Percentiles rank a stretch among this genome's conserved stretches.
Evolutionary conservation across 2,797 vertebrate genomes (phyloP).

Genomic region (Alca torda): DNA sequence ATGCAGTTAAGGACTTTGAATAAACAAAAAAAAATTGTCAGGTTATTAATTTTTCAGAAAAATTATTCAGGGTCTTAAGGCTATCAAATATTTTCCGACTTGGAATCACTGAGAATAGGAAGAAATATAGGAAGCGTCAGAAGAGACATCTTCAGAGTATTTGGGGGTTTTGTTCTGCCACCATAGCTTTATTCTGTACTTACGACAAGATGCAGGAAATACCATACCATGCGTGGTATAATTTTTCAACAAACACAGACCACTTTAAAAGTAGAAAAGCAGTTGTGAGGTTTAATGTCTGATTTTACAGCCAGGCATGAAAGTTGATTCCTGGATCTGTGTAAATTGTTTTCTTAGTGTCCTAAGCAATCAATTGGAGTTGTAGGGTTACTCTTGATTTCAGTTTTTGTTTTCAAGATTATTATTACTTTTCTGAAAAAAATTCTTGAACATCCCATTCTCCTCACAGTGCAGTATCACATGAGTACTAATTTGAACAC

Average conservation of each 20-base stretch:
- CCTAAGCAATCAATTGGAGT: not conserved
- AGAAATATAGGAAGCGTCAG: not conserved
- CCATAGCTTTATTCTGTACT: not conserved
- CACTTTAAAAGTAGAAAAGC: not conserved
- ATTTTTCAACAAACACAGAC: not conserved
- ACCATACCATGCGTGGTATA: accelerated
- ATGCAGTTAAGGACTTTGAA: not conserved
- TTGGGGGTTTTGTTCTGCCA: not conserved
- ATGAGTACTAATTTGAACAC: not conserved
- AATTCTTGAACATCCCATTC: not conserved
- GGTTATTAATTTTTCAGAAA: not conserved
- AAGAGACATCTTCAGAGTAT: not conserved
- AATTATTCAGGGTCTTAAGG: not conserved
- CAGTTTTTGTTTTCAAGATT: not conserved
- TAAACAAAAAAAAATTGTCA: not conserved
- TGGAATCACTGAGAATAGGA: not conserved
- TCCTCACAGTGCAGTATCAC: not conserved
- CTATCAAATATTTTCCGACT: not conserved
- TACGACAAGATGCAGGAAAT: not conserved
- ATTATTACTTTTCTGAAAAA: not conserved
- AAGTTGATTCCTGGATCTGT: not conserved
- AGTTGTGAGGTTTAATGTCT: not conserved
- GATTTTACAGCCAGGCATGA: not conserved
- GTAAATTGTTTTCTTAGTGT: not conserved
- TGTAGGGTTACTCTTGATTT: not conserved